Base-by-base conservation (phyloP, 2,797 vertebrate species). In the Serranus cabrilla region DNA sequence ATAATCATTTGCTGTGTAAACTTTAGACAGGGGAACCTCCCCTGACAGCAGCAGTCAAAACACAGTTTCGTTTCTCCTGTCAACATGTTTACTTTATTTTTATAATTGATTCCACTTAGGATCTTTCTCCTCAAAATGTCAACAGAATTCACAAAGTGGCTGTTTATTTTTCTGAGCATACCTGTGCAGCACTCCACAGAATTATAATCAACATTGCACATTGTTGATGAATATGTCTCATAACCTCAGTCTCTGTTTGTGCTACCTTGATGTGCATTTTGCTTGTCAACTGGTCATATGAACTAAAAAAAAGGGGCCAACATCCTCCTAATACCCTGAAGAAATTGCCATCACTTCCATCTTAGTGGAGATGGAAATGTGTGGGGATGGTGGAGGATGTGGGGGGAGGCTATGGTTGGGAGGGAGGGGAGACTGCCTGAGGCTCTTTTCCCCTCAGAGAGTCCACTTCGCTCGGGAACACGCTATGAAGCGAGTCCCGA, bases 11-110 rank as follows among this genome's bases (percentile, higher is more conserved):
- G 82, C 78, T 89, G 85, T 89, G 86, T 85, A 86, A 93, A 92
- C 82, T 91, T 93, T 89, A 83, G 84, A 93, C 81, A 83, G 74
- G 74, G 74, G 72, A 89, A 84, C 82, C 82, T 93, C 91, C 83
- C 91, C 54, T 75, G 90, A 92, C 82, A 93, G 82, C 74, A 65
- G 59, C 86, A 92, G 89, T 93, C 91, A 93, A 87, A 94, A 93
- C 93, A 91, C 83, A 82, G 86, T 87, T 90, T 85, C 62, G 71
- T 89, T 89, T 82, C 86, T 86, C 77, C 87, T 88, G 90, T 92
- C 92, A 94, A 91, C 91, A 89, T 93, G 89, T 91, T 94, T 87
- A 88, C 88, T 94, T 94, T 83, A 89, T 93, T 91, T 93, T 81
- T 85, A 82, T 92, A 91, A 93, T 88, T 90, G 87, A 90, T 70